Base-by-base conservation (phyloP, 2,797 vertebrate species). In the Notolabrus celidotus region DNA sequence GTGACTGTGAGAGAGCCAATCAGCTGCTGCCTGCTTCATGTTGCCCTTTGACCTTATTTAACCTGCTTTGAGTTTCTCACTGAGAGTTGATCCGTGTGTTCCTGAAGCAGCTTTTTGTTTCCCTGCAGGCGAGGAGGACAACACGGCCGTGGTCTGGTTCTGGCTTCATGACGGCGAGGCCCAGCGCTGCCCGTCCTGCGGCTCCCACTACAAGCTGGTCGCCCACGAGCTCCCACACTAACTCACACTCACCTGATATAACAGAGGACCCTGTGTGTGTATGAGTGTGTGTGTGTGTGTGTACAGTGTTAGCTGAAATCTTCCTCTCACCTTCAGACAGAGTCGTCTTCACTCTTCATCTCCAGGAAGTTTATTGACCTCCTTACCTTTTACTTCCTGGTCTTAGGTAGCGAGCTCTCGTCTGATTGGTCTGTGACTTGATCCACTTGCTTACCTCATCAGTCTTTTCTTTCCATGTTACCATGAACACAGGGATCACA, bases 131-230 rank as follows among this genome's bases (percentile, higher is more conserved):
- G 97, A 98, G 64, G 96, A 97, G 66, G 97, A 97, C 86, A 97
- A 96, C 92, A 96, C 94, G 0, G 71, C 77, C 0, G 90, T 97
- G 19, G 85, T 96, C 45, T 97, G 96, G 96, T 97, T 98, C 89
- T 97, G 97, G 96, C 88, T 97, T 39, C 96, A 96, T 55, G 79
- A 96, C 72, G 97, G 96, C 0, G 95, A 97, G 29, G 23, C 94
- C 14, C 96, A 97, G 81, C 94, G 96, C 62, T 98, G 96, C 86
- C 96, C 96, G 0, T 95, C 92, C 67, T 97, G 97, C 4, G 96
- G 97, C 0, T 19, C 96, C 49, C 92, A 96, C 85, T 98, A 96
- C 87, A 94, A 97, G 58, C 93, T 97, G 60, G 94, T 97, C 36
- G 53, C 93, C 15, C 94, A 96, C 0, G 84, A 96, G 29, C 67